Evolutionary conservation across 2,797 vertebrate genomes (phyloP).

Genomic region (Hapalemur alaotrensis): DNA sequence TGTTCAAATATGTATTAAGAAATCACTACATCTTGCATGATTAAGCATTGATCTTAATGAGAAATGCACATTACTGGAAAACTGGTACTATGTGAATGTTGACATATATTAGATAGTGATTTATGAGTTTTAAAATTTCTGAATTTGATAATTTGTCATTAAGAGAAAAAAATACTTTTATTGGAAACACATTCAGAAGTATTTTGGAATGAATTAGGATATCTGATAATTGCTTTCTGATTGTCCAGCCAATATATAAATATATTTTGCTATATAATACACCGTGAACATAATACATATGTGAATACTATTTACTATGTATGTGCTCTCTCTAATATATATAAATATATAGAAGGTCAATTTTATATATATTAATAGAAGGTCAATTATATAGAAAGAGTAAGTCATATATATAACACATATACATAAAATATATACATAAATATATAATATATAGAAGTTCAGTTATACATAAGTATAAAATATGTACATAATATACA

Average conservation of each 20-base stretch:
- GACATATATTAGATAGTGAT: neutral
- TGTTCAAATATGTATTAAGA: neutral
- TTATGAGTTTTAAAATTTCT: neutral
- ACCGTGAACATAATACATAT: neutral
- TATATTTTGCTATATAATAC: neutral
- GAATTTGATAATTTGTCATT: neutral
- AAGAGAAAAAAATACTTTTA: neutral
- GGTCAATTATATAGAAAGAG: no score
- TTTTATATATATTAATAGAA: no score
- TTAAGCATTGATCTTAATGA: neutral
- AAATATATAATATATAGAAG: no score
- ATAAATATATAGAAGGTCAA: neutral
- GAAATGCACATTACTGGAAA: neutral
- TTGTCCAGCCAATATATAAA: neutral
- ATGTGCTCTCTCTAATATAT: neutral
- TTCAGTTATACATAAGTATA: no score
- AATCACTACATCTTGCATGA: neutral
- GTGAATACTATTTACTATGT: no score
- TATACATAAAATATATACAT: no score
- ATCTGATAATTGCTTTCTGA: neutral
- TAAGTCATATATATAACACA: no score
- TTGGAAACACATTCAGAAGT: neutral
- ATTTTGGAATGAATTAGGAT: neutral
- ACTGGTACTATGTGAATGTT: neutral
- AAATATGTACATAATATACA: no score